A percentile compares a stretch with the other conserved stretches of the same genome.
Evolutionary conservation across 2,888 invertebrate species (phyloP).

Genomic region (Geotrupes spiniger): DNA sequence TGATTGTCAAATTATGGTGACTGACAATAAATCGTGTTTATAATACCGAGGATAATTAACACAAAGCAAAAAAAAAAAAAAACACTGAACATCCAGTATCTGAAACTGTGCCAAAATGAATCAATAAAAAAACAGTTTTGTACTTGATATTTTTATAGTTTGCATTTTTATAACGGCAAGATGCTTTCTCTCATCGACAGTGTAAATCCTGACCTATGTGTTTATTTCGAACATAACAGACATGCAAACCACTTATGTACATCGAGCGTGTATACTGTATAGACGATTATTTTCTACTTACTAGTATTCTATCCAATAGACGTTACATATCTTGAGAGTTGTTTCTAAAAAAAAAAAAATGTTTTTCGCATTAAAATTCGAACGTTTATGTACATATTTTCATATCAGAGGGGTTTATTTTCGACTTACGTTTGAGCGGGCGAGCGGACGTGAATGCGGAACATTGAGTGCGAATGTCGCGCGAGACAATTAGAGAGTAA

Average conservation of each 20-base stretch:
- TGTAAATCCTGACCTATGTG: too few relatives aligned
- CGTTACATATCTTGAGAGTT: constrained; percentile 42
- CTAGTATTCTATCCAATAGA: constrained; percentile 38
- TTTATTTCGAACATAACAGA: constrained; percentile 6
- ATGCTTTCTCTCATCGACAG: too few relatives aligned
- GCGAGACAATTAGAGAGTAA: constrained; percentile 35
- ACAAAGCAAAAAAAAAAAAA: constrained; percentile 14
- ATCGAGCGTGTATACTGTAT: constrained; percentile 13
- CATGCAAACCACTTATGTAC: neutral
- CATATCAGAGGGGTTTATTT: constrained; percentile 17
- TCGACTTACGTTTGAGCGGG: neutral
- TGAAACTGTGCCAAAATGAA: constrained; percentile 4
- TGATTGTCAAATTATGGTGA: constrained; percentile 46
- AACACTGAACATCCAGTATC: constrained; percentile 7
- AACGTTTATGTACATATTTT: constrained; percentile 21
- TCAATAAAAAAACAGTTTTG: neutral
- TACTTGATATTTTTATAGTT: too few relatives aligned
- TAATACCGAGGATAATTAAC: constrained; percentile 16
- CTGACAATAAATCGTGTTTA: constrained; percentile 45
- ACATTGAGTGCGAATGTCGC: constrained; percentile 12
- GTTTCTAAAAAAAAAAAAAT: constrained; percentile 9
- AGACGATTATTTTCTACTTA: constrained; percentile 5
- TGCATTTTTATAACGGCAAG: too few relatives aligned
- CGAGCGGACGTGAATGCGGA: neutral
- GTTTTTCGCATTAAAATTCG: neutral